These are phyloP conservation scores for Flabesymbios commensalis DNA, from an alignment of 2,888 invertebrate species.

Conservation along the genomic window DNA sequence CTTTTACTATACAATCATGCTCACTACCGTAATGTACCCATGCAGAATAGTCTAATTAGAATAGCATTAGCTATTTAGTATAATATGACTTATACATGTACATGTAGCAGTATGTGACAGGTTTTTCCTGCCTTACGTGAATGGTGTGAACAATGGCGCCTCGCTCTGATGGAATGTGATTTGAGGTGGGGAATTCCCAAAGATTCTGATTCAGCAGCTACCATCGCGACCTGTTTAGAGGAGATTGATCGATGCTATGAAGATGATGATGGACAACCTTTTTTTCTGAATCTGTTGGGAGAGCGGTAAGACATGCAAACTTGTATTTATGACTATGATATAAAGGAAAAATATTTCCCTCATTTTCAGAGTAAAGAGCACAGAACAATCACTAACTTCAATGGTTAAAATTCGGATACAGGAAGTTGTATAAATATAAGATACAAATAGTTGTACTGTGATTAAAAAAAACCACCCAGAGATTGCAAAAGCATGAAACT, in stretches of 20 bases:
- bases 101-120: too few relatives aligned
- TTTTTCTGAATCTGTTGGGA: constrained; percentile 54
- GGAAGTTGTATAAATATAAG: too few relatives aligned
- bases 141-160: constrained; percentile 43
- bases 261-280: constrained; percentile 49
- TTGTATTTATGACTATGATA: too few relatives aligned
- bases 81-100: too few relatives aligned
- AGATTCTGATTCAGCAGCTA: constrained; percentile 49
- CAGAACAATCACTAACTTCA: too few relatives aligned
- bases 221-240: constrained; percentile 54
- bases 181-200: constrained; percentile 60
- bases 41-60: neutral
- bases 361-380: too few relatives aligned
- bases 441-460: too few relatives aligned
- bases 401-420: too few relatives aligned
- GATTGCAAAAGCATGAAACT: too few relatives aligned
- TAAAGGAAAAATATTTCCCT: too few relatives aligned
- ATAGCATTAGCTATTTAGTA: neutral
- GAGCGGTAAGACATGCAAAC: constrained; percentile 29
- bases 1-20: neutral
- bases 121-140: constrained; percentile 28
- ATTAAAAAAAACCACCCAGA: too few relatives aligned
- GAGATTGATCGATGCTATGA: constrained; percentile 49
- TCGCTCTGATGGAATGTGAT: constrained; percentile 58
- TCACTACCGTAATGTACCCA: neutral